Percentiles rank a stretch among this genome's conserved stretches.
These are phyloP conservation scores for Andrena trimmerana DNA, from an alignment of 2,888 invertebrate species.

Conservation along the genomic window DNA sequence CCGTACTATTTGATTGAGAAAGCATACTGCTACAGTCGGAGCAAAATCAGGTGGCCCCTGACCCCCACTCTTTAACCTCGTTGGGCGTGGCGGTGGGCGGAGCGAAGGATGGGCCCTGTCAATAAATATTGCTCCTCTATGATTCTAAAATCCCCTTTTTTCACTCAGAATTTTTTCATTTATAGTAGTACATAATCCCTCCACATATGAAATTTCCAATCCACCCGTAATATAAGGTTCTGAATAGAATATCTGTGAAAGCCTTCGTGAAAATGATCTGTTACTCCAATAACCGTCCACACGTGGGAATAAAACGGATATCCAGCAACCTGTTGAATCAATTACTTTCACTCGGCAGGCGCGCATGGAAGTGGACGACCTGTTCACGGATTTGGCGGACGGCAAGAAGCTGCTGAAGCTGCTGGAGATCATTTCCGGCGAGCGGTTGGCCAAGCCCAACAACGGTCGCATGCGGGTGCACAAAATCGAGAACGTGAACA, in stretches of 20 bases:
- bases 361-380: constrained; percentile 98
- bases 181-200: no score
- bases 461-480: constrained; percentile 98
- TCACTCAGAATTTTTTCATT: no score
- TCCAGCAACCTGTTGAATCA: constrained; percentile 7
- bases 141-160: no score
- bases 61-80: no score
- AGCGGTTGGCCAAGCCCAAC: constrained; percentile 98
- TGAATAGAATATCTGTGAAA: background rate
- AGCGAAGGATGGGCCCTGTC: no score
- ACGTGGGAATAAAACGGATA: constrained; percentile 12
- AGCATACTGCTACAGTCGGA: no score
- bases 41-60: no score
- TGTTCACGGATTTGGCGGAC: constrained; percentile 98
- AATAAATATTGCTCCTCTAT: no score
- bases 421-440: constrained; percentile 99
- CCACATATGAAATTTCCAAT: no score
- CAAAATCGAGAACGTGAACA: constrained; percentile 99
- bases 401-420: constrained; percentile 96
- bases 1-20: background rate
- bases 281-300: background rate
- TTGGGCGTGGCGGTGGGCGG: no score
- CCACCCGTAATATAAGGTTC: no score
- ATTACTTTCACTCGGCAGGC: constrained; percentile 88
- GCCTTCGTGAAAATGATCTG: background rate